Percentiles rank a stretch among this genome's conserved stretches.
phyloP scores from a whole-genome alignment of 2,113 vertebrate species.

The Hydrolagus affinis region DNA sequence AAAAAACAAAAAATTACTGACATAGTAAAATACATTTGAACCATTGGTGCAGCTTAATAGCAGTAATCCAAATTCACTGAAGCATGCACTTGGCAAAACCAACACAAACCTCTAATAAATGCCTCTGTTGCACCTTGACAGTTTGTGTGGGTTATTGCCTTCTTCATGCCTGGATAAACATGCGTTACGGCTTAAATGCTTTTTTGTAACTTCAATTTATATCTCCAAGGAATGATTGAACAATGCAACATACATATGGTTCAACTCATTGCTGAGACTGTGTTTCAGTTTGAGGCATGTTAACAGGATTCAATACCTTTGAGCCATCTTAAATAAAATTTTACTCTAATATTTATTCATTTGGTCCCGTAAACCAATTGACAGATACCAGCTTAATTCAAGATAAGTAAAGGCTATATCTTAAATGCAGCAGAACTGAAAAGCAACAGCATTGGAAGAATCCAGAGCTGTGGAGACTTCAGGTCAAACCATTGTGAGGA shows the following conservation, averaged over 20 bases:
- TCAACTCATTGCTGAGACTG: constrained; percentile 66
- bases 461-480: too few relatives aligned
- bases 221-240: constrained; percentile 75
- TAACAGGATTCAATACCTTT: not conserved
- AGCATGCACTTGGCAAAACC: constrained; percentile 86
- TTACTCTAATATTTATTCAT: too few relatives aligned
- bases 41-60: constrained; percentile 68
- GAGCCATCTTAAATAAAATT: too few relatives aligned
- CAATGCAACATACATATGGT: constrained; percentile 75
- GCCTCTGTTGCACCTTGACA: constrained; percentile 90
- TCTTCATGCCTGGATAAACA: constrained; percentile 82
- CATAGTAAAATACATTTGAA: constrained; percentile 87
- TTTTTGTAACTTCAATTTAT: constrained; percentile 72
- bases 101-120: constrained; percentile 86
- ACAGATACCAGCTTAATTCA: too few relatives aligned
- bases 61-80: constrained; percentile 82
- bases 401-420: too few relatives aligned
- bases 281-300: not conserved
- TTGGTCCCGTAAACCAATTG: too few relatives aligned
- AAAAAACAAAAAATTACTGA: constrained; percentile 86
- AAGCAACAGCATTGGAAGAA: too few relatives aligned
- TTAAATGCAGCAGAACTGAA: too few relatives aligned
- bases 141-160: constrained; percentile 88
- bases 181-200: constrained; percentile 84
- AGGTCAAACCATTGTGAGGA: too few relatives aligned